Evolutionary conservation across 2,888 invertebrate species (phyloP).

Genomic region (Euspilapteryx auroguttella): DNA sequence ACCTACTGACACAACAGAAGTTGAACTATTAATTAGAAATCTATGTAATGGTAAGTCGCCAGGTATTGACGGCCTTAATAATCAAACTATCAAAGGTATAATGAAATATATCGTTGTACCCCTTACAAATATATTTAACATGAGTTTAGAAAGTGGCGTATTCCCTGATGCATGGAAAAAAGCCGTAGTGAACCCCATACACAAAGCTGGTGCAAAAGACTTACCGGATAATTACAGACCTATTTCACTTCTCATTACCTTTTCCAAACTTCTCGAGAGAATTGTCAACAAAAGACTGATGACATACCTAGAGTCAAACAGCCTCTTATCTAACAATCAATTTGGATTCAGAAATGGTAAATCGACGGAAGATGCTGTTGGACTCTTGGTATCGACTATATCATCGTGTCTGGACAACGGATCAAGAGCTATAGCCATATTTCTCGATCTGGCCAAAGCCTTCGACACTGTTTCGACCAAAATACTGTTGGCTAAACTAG

Average conservation of each 20-base stretch:
- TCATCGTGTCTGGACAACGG: neutral
- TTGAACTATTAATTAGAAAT: neutral
- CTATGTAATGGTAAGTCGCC: neutral
- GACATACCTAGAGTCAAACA: neutral
- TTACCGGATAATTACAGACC: neutral
- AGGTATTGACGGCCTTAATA: neutral
- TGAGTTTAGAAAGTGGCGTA: neutral
- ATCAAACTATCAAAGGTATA: neutral
- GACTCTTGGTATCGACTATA: neutral
- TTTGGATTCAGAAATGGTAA: slow-evolving; percentile 1
- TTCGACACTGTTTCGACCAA: neutral
- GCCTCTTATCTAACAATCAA: neutral
- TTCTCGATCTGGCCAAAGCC: neutral
- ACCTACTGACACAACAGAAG: neutral
- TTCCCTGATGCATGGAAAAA: neutral
- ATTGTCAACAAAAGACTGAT: neutral
- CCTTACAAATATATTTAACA: neutral
- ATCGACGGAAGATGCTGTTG: neutral
- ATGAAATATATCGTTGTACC: neutral
- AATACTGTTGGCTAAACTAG: neutral
- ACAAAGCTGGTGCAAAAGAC: neutral
- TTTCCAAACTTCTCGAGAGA: neutral
- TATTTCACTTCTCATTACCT: neutral
- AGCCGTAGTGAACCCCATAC: neutral
- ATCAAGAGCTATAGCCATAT: neutral